Evolutionary conservation across 2,888 invertebrate species (phyloP), one percentile per base, ranked within the genome.

Genomic region (Drosophila kokeensis): DNA sequence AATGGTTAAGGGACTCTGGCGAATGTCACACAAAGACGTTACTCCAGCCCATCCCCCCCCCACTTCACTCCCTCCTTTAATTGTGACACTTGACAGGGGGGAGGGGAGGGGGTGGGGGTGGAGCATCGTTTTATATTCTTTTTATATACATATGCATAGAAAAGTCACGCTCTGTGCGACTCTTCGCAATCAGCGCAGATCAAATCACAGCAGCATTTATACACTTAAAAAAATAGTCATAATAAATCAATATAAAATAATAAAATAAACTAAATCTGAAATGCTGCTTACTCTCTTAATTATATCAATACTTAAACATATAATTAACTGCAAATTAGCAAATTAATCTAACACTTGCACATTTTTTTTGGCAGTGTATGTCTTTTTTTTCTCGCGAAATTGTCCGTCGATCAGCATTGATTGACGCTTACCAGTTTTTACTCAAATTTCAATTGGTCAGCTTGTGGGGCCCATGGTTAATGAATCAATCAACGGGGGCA

Each of bases 371-470:
- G n/a, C 27, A 18, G 36, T 54, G 24, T 54, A 36, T 11, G 4
- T 38, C n/a, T 54, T 18, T 27, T 7, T 0, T 24, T 34, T 50
- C 55, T 30, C 6, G 2, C 13, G 8, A 21, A 50, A 52, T 55
- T 50, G 40, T 8, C 61, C 2, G 59, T 60, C 63, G 63, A 68
- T 81, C 83, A 78, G 5, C 4, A 87, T 84, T 82, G 85, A 83
- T 80, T 69, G 57, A 78, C 76, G 38, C 40, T 71, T 61, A 49
- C 38, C 42, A 27, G 29, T 62, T 73, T 57, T 71, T 60, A 11
- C 54, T 48, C 34, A 57, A 65, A 53, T 66, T 62, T 84, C 67
- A 84, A 84, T 87, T 85, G 87, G 63, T 71, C 81, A 79, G 83
- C 76, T 79, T 81, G 53, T 67, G 49, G 29, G 11, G 27, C 11